These are phyloP conservation scores for Gulo gulo DNA, from an alignment of 2,113 vertebrate species.

Conservation along the genomic window DNA sequence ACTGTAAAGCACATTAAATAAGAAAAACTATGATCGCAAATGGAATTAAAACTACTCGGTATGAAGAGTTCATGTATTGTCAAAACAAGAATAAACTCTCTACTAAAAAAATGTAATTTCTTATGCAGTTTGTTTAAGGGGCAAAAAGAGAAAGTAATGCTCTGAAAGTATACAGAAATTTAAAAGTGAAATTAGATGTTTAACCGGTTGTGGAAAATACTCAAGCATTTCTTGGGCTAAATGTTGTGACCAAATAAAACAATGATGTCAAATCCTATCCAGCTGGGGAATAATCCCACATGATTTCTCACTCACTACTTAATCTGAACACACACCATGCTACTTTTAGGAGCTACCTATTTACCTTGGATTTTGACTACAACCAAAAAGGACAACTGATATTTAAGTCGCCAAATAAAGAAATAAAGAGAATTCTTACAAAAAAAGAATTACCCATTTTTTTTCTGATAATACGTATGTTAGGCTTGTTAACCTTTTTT, in stretches of 20 bases:
- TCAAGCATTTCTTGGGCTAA: conserved; percentile 1
- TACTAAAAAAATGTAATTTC: conserved; percentile 11
- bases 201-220: not conserved
- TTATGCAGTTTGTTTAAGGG: not conserved
- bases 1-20: conserved; percentile 1
- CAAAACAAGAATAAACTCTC: conserved; percentile 1
- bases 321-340: not conserved
- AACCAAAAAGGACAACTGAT: not conserved
- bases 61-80: not conserved
- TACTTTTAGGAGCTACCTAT: conserved; percentile 1
- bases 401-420: not conserved
- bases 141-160: conserved; percentile 9
- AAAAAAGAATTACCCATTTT: not conserved
- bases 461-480: not conserved
- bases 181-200: not conserved
- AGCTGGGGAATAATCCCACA: not conserved
- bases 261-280: not conserved
- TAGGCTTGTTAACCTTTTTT: not conserved
- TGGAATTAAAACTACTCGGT: not conserved
- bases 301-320: conserved; percentile 23
- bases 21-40: conserved; percentile 32
- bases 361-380: not conserved
- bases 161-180: not conserved
- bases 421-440: not conserved
- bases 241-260: not conserved